Conservation (phyloP, 2,888 invertebrate species). For the Ectropis crepuscularia region DNA sequence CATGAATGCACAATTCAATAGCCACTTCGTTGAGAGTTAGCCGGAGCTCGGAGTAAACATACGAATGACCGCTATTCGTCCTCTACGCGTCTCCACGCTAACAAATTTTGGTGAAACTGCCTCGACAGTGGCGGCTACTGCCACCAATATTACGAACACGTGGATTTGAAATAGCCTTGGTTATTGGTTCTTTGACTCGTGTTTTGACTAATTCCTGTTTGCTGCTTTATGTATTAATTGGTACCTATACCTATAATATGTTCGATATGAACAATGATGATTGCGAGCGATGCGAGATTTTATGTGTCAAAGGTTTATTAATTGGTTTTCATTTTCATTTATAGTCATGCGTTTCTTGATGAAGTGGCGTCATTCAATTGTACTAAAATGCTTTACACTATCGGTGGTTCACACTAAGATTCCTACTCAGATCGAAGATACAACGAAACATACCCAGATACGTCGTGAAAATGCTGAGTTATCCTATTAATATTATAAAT, state of each 20-base stretch:
- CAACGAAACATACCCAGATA: too few relatives aligned
- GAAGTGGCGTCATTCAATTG: too few relatives aligned
- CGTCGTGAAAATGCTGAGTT: too few relatives aligned
- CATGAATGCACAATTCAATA: constrained; percentile 17
- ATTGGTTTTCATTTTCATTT: too few relatives aligned
- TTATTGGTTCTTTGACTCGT: constrained; percentile 17
- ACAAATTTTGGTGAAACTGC: constrained; percentile 40
- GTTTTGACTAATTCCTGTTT: constrained; percentile 8
- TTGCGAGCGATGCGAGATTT: too few relatives aligned
- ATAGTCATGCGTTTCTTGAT: too few relatives aligned
- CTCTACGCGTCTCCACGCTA: constrained; percentile 40
- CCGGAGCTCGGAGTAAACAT: constrained; percentile 25
- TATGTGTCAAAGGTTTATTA: too few relatives aligned
- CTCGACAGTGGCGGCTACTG: constrained; percentile 42
- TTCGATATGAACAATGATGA: too few relatives aligned
- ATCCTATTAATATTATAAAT: too few relatives aligned
- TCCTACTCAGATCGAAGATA: too few relatives aligned
- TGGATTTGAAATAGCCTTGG: constrained; percentile 21
- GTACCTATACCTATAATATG: background rate
- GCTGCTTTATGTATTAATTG: background rate
- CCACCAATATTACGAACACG: constrained; percentile 34
- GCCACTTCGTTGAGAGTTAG: constrained; percentile 12
- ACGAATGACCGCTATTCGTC: constrained; percentile 53
- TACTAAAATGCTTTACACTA: too few relatives aligned
- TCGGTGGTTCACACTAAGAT: too few relatives aligned